These are phyloP conservation scores for Tetranychus piercei DNA, from an alignment of 2,888 invertebrate species.

Conservation along the genomic window DNA sequence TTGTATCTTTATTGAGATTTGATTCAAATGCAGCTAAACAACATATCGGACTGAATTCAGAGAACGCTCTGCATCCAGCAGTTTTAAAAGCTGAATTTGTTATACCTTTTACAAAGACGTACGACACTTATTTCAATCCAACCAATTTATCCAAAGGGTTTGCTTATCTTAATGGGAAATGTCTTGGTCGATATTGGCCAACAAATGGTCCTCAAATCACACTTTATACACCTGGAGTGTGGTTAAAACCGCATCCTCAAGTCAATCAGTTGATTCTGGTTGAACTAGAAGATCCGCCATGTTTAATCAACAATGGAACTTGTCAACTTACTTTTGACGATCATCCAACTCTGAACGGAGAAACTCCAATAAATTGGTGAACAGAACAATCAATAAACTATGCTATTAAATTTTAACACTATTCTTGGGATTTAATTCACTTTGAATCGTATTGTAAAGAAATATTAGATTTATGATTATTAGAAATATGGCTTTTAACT, in stretches of 20 bases:
- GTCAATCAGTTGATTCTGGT: constrained; percentile 1
- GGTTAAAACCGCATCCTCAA: neutral
- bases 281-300: neutral
- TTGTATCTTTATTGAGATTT: neutral
- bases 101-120: neutral
- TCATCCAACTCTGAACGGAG: neutral
- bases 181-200: constrained; percentile 8
- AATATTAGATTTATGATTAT: no score
- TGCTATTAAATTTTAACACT: no score
- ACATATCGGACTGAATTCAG: neutral
- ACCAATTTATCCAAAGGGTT: neutral
- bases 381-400: neutral
- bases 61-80: neutral
- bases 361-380: neutral
- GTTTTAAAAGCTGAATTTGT: neutral
- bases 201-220: constrained; percentile 3
- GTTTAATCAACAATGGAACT: neutral
- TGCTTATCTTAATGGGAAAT: neutral
- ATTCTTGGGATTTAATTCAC: no score
- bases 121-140: constrained; percentile 7
- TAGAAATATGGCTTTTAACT: no score
- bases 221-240: neutral
- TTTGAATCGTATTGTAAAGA: no score
- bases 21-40: neutral
- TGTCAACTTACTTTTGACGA: neutral